Percentiles rank a stretch among this genome's conserved stretches.
Evolutionary conservation across 2,888 invertebrate species (phyloP).

Genomic region (Eilema sororculum): DNA sequence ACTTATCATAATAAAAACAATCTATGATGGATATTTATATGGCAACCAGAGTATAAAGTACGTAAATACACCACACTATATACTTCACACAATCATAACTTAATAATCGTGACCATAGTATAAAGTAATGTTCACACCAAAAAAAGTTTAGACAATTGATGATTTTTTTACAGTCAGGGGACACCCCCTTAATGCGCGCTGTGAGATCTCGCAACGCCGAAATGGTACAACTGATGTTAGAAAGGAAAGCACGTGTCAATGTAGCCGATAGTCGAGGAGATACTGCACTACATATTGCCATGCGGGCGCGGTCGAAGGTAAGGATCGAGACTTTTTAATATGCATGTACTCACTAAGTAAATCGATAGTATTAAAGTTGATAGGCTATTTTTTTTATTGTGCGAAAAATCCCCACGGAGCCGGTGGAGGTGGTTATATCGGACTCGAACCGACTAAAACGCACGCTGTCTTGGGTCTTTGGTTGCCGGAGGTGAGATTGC

Average conservation of each 20-base stretch:
- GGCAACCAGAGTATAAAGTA: not conserved
- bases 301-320: constrained; percentile 96
- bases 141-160: not conserved
- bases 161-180: constrained; percentile 91
- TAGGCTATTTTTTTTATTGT: no score
- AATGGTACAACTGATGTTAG: constrained; percentile 95
- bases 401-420: no score
- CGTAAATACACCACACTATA: not conserved
- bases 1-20: not conserved
- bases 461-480: no score
- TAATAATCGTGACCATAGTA: no score
- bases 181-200: constrained; percentile 96
- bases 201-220: constrained; percentile 96
- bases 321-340: not conserved
- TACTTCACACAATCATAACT: not conserved
- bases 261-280: constrained; percentile 97
- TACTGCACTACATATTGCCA: constrained; percentile 97
- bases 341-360: no score
- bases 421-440: no score
- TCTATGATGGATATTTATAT: not conserved
- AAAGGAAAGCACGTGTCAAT: constrained; percentile 96
- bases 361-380: no score
- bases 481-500: no score
- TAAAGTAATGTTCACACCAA: no score
- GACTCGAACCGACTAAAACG: no score